phyloP scores from a whole-genome alignment of 2,797 vertebrate species.

The Lithobates sylvaticus region DNA sequence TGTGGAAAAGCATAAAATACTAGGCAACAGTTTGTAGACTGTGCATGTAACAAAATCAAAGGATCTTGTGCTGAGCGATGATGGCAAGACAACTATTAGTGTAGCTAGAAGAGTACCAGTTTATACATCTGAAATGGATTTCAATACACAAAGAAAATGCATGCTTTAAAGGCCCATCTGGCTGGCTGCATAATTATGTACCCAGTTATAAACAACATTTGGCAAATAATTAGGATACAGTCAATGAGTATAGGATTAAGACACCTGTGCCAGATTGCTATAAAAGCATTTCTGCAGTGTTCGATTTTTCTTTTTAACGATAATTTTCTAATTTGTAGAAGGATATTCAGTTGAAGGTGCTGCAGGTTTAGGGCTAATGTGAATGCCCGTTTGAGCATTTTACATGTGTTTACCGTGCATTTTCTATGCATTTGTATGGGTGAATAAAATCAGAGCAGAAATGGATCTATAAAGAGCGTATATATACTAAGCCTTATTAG shows the following conservation, averaged over 20 bases:
- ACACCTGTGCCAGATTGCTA: conserved; percentile 5
- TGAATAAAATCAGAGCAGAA: no score
- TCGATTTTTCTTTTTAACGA: neutral
- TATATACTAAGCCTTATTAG: no score
- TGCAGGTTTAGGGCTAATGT: neutral
- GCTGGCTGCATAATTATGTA: neutral
- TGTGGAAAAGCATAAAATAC: neutral
- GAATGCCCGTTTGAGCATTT: no score
- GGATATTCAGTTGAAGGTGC: neutral
- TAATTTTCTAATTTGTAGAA: neutral
- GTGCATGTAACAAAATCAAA: neutral
- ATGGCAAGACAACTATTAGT: neutral
- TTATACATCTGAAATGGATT: neutral
- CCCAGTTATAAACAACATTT: neutral
- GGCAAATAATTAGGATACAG: conserved; percentile 1
- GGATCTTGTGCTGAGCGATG: neutral
- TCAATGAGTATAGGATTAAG: neutral
- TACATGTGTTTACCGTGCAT: no score
- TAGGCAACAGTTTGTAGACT: neutral
- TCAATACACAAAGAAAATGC: neutral
- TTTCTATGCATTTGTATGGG: no score
- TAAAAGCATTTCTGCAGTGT: neutral
- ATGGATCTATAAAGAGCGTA: neutral
- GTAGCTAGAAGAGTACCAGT: neutral
- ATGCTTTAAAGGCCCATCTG: neutral